Evolutionary conservation across 2,797 vertebrate genomes (phyloP).

Genomic region (Coregonus sp.): DNA sequence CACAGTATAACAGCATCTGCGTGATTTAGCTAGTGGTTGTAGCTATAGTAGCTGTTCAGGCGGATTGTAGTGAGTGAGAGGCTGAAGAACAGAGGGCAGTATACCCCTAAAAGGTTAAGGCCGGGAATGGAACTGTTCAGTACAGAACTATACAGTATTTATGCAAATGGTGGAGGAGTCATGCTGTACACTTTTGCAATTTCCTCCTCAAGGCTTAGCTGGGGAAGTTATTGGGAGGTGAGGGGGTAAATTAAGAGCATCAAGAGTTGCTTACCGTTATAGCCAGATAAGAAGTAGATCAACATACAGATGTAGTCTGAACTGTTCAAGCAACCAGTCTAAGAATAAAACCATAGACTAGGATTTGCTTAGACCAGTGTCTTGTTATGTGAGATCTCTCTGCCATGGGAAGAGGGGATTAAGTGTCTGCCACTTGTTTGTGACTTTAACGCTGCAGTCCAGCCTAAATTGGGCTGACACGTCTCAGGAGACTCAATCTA

Average conservation of each 20-base stretch:
- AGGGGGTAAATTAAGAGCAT: background rate
- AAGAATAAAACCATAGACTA: no score
- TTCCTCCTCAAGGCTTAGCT: background rate
- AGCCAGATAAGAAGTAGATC: background rate
- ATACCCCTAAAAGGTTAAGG: background rate
- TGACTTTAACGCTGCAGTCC: conserved; percentile 15
- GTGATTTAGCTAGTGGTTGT: background rate
- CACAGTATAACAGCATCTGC: background rate
- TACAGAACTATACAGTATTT: background rate
- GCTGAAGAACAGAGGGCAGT: no score
- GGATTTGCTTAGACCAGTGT: no score
- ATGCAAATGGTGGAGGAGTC: background rate
- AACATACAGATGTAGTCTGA: background rate
- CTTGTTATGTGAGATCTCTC: no score
- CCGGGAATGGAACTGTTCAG: background rate
- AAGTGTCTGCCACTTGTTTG: conserved; percentile 45
- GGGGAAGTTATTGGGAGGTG: background rate
- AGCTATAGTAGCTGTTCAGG: background rate
- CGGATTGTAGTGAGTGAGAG: background rate
- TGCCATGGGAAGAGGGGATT: no score
- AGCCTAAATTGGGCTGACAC: conserved; percentile 16
- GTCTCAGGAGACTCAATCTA: conserved; percentile 55
- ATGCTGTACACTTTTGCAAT: background rate
- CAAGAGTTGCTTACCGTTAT: background rate
- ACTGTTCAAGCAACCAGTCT: background rate